Base-by-base conservation (phyloP, 1,140 invertebrate species). In the Elysia chlorotica region DNA sequence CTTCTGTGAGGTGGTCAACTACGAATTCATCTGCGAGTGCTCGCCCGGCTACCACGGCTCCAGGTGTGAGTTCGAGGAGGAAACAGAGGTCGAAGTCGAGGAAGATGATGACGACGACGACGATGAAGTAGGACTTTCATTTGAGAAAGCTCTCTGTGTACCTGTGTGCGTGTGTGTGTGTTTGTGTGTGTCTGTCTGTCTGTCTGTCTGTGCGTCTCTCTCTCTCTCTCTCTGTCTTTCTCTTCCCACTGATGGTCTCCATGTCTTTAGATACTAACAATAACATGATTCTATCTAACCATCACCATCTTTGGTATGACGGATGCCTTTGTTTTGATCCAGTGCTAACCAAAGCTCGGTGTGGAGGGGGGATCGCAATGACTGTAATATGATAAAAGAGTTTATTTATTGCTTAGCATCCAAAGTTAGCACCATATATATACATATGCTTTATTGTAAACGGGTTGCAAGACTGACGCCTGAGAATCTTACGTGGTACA, bases 201-300 rank as follows among this genome's bases (percentile, higher is more conserved):
- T 37, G 63, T 66, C 3, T 37, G 63, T 37, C 63, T 66, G 19
- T 66, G 33, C 41, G 35, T 66, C 63, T 66, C 19, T 66, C 63
- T 66, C 17, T 66, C 63, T 66, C 30, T 66, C 63, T 66, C 30
- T 66, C 63, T 66, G 17, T 66, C 63, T 66, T 19, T 66, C 63
- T 66, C 33, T 66, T 48, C n/a, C 41, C n/a, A 10, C n/a, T 10
- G 10, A n/a, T 48, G 41, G 41, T 48, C 10, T 48, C 10, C n/a
- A n/a, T 48, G 41, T 48, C n/a, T 48, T n/a, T n/a, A n/a, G 10
- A n/a, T 48, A n/a, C n/a, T 48, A 10, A 10, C 41, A 48, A 10
- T 48, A 10, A 10, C 41, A 14, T 48, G 10, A 10, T 48, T n/a
- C n/a, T 48, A 14, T 48, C 41, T 48, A 48, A 48, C 41, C 41